Percentiles rank a stretch among this genome's conserved stretches.
Evolutionary conservation across 2,797 vertebrate genomes (phyloP).

Genomic region (Florisuga fusca): DNA sequence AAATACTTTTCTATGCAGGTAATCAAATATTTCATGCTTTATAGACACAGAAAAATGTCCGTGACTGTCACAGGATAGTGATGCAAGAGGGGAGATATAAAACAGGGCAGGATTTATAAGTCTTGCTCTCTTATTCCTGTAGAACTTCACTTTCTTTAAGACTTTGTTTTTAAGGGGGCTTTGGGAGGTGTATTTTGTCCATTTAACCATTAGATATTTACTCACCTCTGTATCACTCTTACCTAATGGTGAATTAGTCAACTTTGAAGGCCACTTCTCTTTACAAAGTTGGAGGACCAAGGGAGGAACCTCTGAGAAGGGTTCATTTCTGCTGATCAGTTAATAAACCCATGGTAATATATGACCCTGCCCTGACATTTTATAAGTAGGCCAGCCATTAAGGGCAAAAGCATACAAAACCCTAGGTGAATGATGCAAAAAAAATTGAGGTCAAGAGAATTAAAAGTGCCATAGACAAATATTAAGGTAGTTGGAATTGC

Average conservation of each 20-base stretch:
- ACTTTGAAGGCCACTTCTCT: background rate
- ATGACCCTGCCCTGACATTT: background rate
- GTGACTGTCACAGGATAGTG: background rate
- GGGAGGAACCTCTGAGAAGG: background rate
- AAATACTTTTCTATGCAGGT: background rate
- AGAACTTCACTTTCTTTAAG: background rate
- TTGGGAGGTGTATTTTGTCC: background rate
- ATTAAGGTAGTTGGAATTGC: background rate
- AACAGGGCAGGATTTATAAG: background rate
- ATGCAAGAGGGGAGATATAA: background rate
- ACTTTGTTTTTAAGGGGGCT: background rate
- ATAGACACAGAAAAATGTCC: background rate
- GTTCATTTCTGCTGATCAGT: background rate
- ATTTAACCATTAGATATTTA: background rate
- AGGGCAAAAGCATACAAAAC: background rate
- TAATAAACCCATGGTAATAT: background rate
- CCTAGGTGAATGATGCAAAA: background rate
- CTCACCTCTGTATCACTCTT: background rate
- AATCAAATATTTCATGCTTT: background rate
- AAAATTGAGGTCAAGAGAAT: background rate
- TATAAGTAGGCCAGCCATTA: rapidly evolving
- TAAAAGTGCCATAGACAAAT: background rate
- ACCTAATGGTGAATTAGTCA: background rate
- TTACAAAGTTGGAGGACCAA: background rate
- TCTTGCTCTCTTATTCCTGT: background rate